Evolutionary conservation across 30 jellyfish, hydroid and myxozoan species (phyloP), one percentile per base, ranked within the genome.

Genomic region (Morbakka virulenta): DNA sequence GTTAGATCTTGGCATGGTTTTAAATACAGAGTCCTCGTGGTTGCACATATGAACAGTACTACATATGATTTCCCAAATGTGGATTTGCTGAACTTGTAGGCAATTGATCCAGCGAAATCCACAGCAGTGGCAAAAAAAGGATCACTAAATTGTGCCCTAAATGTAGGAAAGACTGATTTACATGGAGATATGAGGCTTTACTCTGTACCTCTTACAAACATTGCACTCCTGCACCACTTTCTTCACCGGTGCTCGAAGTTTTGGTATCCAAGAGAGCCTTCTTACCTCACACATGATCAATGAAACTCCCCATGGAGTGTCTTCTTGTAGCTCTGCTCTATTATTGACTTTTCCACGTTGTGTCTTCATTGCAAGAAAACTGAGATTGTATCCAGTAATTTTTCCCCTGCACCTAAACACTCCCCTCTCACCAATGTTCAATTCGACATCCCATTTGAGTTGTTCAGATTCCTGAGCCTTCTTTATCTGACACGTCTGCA

Each of bases 261-360:
- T 74, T 31, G 82, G 82, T 50, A 74, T 74, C 85, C 79, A 74
- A 62, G 11, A 70, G 35, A 32, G 35, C 31, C 52, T 79, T 74
- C 85, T 24, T 23, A 74, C 17, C 1, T 62, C 25, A 20, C 85
- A n/a, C 80, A 74, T 74, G 24, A 79, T 74, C 25, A n/a, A n/a
- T n/a, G n/a, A n/a, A n/a, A n/a, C n/a, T n/a, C n/a, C n/a, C n/a
- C n/a, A n/a, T n/a, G n/a, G n/a, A n/a, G n/a, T n/a, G n/a, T n/a
- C n/a, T n/a, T n/a, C n/a, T n/a, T n/a, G n/a, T n/a, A n/a, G n/a
- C n/a, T n/a, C n/a, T n/a, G n/a, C n/a, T n/a, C n/a, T n/a, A n/a
- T n/a, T n/a, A n/a, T n/a, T n/a, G n/a, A n/a, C n/a, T n/a, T n/a
- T n/a, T n/a, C n/a, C n/a, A n/a, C n/a, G n/a, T n/a, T n/a, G n/a